Evolutionary conservation across 2,797 vertebrate genomes (phyloP).

Genomic region (Acanthurus leucopareius): DNA sequence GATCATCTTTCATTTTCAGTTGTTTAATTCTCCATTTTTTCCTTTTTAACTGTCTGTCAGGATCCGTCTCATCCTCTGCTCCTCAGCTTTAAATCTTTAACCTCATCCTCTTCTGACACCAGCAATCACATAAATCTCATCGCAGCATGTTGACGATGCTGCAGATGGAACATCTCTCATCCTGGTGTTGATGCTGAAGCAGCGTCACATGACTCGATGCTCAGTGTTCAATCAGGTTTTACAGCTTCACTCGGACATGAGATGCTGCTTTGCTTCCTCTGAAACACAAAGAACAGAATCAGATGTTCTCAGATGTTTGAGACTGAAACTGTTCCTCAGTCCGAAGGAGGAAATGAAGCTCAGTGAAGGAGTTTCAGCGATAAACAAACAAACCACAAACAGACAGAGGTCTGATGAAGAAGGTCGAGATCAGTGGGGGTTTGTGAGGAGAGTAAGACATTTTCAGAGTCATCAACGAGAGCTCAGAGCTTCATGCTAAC

Average conservation of each 20-base stretch:
- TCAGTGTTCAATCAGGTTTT: not conserved
- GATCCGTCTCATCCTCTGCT: constrained; percentile 14
- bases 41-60: constrained; percentile 31
- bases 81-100: constrained; percentile 22
- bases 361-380: constrained; percentile 4
- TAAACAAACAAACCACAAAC: constrained; percentile 6
- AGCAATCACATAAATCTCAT: constrained; percentile 51
- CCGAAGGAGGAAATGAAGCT: constrained; percentile 1
- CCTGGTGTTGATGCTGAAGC: constrained; percentile 38
- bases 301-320: not conserved
- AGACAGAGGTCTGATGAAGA: not conserved
- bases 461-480: constrained; percentile 4
- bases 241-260: constrained; percentile 7
- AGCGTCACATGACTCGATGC: not conserved
- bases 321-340: not conserved
- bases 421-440: not conserved
- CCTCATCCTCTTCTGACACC: constrained; percentile 35
- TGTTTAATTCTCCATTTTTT: constrained; percentile 19
- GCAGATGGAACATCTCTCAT: constrained; percentile 23
- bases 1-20: constrained; percentile 16
- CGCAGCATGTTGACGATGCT: constrained; percentile 12
- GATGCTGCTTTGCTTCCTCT: not conserved
- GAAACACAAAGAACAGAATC: constrained; percentile 35
- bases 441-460: not conserved
- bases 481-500: no score